Conservation (phyloP, 1,140 invertebrate genomes). For the Dinoponera quadriceps region DNA sequence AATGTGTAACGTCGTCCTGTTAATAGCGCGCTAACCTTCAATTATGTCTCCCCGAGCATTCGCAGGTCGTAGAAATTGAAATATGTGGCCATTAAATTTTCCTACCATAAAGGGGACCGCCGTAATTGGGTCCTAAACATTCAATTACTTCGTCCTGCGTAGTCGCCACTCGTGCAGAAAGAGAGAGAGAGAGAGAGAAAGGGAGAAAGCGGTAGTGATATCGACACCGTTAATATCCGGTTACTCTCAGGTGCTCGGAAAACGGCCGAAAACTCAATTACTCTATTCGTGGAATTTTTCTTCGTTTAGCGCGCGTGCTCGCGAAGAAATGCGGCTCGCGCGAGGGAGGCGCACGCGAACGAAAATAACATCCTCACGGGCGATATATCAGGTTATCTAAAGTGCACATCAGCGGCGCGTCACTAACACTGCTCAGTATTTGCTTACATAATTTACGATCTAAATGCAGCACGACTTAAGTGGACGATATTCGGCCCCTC, state of each 20-base stretch:
- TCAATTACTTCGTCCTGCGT: slow-evolving; percentile 26
- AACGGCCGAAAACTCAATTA: neutral
- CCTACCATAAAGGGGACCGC: neutral
- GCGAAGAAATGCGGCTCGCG: too few species aligned
- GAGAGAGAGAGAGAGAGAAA: too few species aligned
- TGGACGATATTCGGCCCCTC: slow-evolving; percentile 34
- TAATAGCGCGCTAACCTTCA: slow-evolving; percentile 27
- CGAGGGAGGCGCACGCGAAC: too few species aligned
- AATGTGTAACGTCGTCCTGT: slow-evolving; percentile 16
- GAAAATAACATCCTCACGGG: too few species aligned
- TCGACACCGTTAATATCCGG: neutral
- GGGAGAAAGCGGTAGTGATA: neutral
- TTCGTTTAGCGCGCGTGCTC: too few species aligned
- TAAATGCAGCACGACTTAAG: slow-evolving; percentile 21
- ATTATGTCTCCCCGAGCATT: slow-evolving; percentile 25
- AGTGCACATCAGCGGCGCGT: neutral
- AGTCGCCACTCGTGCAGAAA: neutral
- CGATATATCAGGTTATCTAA: neutral
- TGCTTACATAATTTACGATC: slow-evolving; percentile 45
- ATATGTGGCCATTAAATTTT: slow-evolving; percentile 43
- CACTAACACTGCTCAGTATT: neutral
- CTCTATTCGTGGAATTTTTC: too few species aligned
- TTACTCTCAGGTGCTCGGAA: neutral
- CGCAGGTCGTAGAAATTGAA: slow-evolving; percentile 19
- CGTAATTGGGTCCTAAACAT: slow-evolving; percentile 40